A percentile compares a stretch with the other conserved stretches of the same genome.
Evolutionary conservation across 2,797 vertebrate genomes (phyloP).

Genomic region (Helostoma temminkii): DNA sequence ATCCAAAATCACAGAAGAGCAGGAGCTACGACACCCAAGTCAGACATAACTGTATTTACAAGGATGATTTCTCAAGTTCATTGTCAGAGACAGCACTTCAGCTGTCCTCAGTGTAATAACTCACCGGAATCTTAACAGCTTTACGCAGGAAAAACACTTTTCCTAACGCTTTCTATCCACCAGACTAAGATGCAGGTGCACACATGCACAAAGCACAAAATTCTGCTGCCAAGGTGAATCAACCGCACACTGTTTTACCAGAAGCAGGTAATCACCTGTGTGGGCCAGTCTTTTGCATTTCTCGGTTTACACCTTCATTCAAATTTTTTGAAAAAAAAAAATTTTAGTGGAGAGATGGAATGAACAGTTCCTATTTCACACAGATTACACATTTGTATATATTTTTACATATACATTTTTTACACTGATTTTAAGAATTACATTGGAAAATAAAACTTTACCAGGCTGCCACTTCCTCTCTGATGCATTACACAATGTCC

Average conservation of each 20-base stretch:
- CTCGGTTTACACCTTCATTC: conserved; percentile 20
- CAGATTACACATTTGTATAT: neutral
- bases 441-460: neutral
- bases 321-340: too few species aligned
- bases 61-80: neutral
- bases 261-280: neutral
- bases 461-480: neutral
- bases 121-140: conserved; percentile 21
- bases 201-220: conserved; percentile 36
- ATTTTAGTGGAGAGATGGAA: neutral
- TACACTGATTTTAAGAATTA: conserved; percentile 2
- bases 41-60: conserved; percentile 38
- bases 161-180: conserved; percentile 1
- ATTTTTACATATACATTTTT: neutral
- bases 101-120: conserved; percentile 38
- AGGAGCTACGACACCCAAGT: conserved; percentile 60
- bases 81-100: neutral
- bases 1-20: conserved; percentile 51
- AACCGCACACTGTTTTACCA: conserved; percentile 29
- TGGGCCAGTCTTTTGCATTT: conserved; percentile 1
- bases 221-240: conserved; percentile 10
- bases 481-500: neutral
- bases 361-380: neutral
- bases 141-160: conserved; percentile 48
- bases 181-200: conserved; percentile 17